These are phyloP conservation scores for Cosmopolites sordidus DNA, from an alignment of 2,888 invertebrate species.

Conservation along the genomic window DNA sequence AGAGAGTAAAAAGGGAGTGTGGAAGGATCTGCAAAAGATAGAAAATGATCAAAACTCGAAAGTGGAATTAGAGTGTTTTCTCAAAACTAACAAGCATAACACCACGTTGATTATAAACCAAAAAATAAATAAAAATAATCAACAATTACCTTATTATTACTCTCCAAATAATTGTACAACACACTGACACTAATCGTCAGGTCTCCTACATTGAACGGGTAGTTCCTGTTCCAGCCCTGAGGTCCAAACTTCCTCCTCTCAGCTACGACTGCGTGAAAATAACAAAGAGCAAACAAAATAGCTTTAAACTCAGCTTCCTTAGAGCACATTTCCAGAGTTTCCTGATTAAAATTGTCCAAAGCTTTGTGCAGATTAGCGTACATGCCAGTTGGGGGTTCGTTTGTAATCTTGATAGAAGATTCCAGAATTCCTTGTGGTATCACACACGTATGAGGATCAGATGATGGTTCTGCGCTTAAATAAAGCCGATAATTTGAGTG, in stretches of 20 bases:
- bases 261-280: slow-evolving; percentile 92
- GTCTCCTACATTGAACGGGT: slow-evolving; percentile 81
- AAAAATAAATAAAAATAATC: too few species aligned
- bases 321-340: slow-evolving; percentile 86
- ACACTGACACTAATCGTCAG: slow-evolving; percentile 90
- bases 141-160: slow-evolving; percentile 61
- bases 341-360: slow-evolving; percentile 86
- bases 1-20: too few species aligned
- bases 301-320: slow-evolving; percentile 92
- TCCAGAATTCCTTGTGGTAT: slow-evolving; percentile 84
- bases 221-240: slow-evolving; percentile 84
- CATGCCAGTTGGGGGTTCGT: slow-evolving; percentile 94
- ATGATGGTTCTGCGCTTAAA: slow-evolving; percentile 83
- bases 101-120: too few species aligned
- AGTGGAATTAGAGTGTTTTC: too few species aligned
- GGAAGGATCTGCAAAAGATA: too few species aligned
- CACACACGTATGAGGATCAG: slow-evolving; percentile 61
- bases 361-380: slow-evolving; percentile 91
- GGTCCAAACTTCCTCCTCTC: slow-evolving; percentile 92
- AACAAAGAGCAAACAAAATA: slow-evolving; percentile 83
- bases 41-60: too few species aligned
- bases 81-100: too few species aligned
- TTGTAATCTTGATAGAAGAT: slow-evolving; percentile 91
- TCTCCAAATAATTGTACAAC: slow-evolving; percentile 85
- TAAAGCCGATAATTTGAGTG: slow-evolving; percentile 62